A percentile compares a stretch with the other conserved stretches of the same genome.
Conservation (phyloP, 2,797 vertebrate genomes). For the Oryzias sinensis region DNA sequence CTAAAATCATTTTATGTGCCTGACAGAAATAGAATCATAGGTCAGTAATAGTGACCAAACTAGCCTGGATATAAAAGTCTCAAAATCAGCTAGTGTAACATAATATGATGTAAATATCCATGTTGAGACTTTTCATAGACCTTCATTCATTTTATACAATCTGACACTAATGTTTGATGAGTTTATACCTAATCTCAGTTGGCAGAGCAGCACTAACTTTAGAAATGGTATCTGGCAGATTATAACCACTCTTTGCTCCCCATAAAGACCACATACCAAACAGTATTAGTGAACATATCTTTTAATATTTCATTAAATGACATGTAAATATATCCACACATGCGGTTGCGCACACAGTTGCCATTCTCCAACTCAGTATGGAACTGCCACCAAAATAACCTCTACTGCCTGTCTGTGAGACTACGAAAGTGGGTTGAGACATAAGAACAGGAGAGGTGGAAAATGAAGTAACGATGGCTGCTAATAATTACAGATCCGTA, state of each 20-base stretch:
- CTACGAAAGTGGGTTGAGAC: slow-evolving; percentile 70
- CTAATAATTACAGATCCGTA: slow-evolving; percentile 79
- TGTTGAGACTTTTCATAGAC: too few relatives aligned
- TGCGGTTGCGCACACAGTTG: not conserved
- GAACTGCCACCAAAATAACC: slow-evolving; percentile 58
- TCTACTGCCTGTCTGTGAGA: slow-evolving; percentile 50
- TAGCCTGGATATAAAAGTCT: slow-evolving; percentile 33
- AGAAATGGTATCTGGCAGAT: too few relatives aligned
- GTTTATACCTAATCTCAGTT: too few relatives aligned
- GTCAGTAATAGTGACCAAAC: slow-evolving; percentile 22
- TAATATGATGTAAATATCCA: not conserved
- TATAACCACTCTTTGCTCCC: too few relatives aligned
- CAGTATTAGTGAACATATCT: too few relatives aligned
- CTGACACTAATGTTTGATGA: too few relatives aligned
- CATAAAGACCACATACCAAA: too few relatives aligned
- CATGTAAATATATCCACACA: slow-evolving; percentile 4
- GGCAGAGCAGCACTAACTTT: too few relatives aligned
- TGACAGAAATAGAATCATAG: slow-evolving; percentile 3
- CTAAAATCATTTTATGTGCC: not conserved
- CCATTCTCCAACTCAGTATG: slow-evolving; percentile 20
- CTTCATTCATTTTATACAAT: too few relatives aligned
- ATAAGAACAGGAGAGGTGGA: slow-evolving; percentile 64
- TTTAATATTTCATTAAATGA: not conserved
- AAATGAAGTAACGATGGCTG: slow-evolving; percentile 73
- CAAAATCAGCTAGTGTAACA: slow-evolving; percentile 42